Evolutionary conservation across 1,140 invertebrate genomes (phyloP).

Genomic region (Hylaeus anthracinus): DNA sequence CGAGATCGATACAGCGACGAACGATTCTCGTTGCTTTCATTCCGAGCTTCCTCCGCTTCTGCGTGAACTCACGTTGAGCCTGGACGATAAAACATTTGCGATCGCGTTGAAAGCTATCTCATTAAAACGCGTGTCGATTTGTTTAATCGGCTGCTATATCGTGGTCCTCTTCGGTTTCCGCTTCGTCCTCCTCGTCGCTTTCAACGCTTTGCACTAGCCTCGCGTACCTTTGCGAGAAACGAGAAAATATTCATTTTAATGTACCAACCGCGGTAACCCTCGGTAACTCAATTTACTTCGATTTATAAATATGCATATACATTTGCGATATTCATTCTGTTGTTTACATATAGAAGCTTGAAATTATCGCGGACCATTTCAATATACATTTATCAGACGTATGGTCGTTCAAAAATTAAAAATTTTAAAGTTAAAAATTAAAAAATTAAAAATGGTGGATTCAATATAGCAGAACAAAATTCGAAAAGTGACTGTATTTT

Average conservation of each 20-base stretch:
- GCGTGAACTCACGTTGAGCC: too few relatives aligned
- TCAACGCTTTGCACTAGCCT: slow-evolving; percentile 72
- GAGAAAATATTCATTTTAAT: not conserved
- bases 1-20: slow-evolving; percentile 12
- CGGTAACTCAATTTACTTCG: not conserved
- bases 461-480: too few relatives aligned
- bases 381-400: too few relatives aligned
- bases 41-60: not conserved
- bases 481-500: too few relatives aligned
- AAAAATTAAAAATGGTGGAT: too few relatives aligned
- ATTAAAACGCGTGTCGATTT: slow-evolving; percentile 34
- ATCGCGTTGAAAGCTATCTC: slow-evolving; percentile 10
- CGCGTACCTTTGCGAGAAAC: slow-evolving; percentile 68
- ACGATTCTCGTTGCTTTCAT: not conserved
- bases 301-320: not conserved
- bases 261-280: not conserved
- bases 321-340: not conserved
- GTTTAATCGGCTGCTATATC: slow-evolving; percentile 55
- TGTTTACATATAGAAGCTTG: too few relatives aligned
- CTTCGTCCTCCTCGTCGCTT: slow-evolving; percentile 58
- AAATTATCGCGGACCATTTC: too few relatives aligned
- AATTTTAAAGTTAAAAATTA: too few relatives aligned
- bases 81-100: slow-evolving; percentile 12
- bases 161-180: slow-evolving; percentile 53
- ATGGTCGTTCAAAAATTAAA: too few relatives aligned